Base-by-base conservation (phyloP, 1,140 invertebrate species). In the Drosophila oshimai region DNA sequence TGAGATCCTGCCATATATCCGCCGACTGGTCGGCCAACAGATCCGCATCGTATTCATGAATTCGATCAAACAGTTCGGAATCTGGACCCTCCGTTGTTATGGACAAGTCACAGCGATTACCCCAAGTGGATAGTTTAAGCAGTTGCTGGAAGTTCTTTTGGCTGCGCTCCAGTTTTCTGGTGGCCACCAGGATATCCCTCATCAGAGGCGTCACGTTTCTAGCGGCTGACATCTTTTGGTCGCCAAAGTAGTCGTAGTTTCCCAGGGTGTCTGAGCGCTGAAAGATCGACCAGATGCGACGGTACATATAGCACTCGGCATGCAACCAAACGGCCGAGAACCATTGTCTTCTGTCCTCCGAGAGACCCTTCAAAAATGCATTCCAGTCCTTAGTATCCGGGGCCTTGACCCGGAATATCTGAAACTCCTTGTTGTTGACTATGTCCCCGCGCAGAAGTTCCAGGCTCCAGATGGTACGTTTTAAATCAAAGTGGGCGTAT, bases 221-320 rank as follows among this genome's bases (percentile, higher is more conserved):
- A 33, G 96, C 94, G 4, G 93, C 90, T 28, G 93, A 91, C 20
- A 93, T 60, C 83, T 99, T 99, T 86, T 95, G 94, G 2, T 93
- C 92, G 42, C 91, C 89, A 91, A 98, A 98, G 13, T 94, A 94
- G 92, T 99, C 98, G 79, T 94, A 96, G 4, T 91, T 90, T 17
- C 92, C 91, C 1, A 97, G 87, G 0, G 90, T 91, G 89, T 92
- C 96, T 93, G 93, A 95, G 18, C 93, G 81, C 74, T 93, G 90
- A 84, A 98, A 95, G 26, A 94, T 94, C 86, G 98, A 95, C 71
- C 93, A 92, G 18, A 99, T 93, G 78, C 94, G 92, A 7, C 98
- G 92, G 88, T 99, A 99, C 91, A 99, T 94, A 83, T 98, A 99
- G 81, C 97, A 98, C 92, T 99, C 98, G 7, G 94, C 94, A 89